Conservation (phyloP, 2,113 vertebrate species). For the Mugil cephalus region DNA sequence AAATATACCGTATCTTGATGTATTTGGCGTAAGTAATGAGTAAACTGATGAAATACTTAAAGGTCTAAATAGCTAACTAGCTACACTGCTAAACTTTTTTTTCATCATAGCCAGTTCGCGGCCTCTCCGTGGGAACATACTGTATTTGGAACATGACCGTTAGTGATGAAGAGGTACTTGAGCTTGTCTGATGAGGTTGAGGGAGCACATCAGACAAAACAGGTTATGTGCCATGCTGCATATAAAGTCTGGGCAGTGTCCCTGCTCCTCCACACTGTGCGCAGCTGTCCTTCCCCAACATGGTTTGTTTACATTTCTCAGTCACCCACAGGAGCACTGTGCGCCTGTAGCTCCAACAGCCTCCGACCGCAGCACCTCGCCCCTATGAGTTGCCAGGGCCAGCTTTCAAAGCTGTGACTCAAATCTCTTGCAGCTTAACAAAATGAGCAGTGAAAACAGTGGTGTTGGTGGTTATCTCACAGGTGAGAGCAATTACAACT, state of each 20-base stretch:
- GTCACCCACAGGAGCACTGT: conserved; percentile 77
- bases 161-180: conserved; percentile 12
- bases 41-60: background rate
- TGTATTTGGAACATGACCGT: background rate
- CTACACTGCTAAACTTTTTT: too few species aligned
- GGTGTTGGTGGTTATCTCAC: conserved; percentile 71
- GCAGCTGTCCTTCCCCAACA: conserved; percentile 69
- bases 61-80: too few species aligned
- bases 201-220: conserved; percentile 2
- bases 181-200: conserved; percentile 2
- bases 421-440: conserved; percentile 73
- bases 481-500: conserved; percentile 77
- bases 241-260: conserved; percentile 15
- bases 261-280: conserved; percentile 43
- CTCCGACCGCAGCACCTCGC: conserved; percentile 71
- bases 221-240: background rate
- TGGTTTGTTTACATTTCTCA: conserved; percentile 82
- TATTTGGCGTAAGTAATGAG: background rate
- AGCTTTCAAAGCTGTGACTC: conserved; percentile 70
- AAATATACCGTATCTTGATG: too few species aligned
- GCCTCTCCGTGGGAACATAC: background rate
- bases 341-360: conserved; percentile 63
- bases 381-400: conserved; percentile 59
- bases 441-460: conserved; percentile 69
- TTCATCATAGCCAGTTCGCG: background rate